A percentile compares a stretch with the other conserved stretches of the same genome.
Conservation (phyloP, 2,888 invertebrate species). For the Anoplius nigerrimus region DNA sequence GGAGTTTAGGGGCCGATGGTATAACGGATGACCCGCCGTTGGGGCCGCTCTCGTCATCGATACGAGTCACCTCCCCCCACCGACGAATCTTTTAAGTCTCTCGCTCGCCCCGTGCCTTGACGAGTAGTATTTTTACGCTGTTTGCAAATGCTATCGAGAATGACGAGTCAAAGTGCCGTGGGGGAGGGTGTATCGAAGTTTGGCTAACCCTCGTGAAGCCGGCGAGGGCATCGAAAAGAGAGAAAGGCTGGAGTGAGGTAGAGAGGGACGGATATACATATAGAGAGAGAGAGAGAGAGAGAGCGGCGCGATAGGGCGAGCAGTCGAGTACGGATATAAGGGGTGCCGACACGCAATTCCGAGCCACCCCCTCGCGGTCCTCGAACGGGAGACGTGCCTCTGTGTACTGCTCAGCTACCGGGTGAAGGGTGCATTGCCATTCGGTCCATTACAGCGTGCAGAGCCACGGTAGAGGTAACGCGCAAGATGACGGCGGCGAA, state of each 20-base stretch:
- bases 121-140: slow-evolving; percentile 68
- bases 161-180: slow-evolving; percentile 37
- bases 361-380: slow-evolving; percentile 31
- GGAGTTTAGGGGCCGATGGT: slow-evolving; percentile 46
- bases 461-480: slow-evolving; percentile 46
- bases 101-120: too few relatives aligned
- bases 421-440: slow-evolving; percentile 42
- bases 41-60: slow-evolving; percentile 42
- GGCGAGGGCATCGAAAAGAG: too few relatives aligned
- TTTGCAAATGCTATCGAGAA: slow-evolving; percentile 65
- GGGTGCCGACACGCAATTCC: slow-evolving; percentile 38
- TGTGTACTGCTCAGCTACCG: not conserved
- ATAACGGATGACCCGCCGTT: slow-evolving; percentile 67
- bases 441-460: slow-evolving; percentile 35
- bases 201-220: too few relatives aligned
- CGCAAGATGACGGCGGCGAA: slow-evolving; percentile 61
- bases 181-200: slow-evolving; percentile 21
- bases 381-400: slow-evolving; percentile 10
- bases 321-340: slow-evolving; percentile 39
- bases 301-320: slow-evolving; percentile 29
- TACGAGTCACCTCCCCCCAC: slow-evolving; percentile 58
- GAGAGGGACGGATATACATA: too few relatives aligned
- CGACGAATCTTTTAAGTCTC: too few relatives aligned
- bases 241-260: too few relatives aligned
- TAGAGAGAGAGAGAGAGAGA: not conserved